Percentiles rank a stretch among this genome's conserved stretches.
phyloP scores from a whole-genome alignment of 2,113 vertebrate genomes.

The Ochotona princeps region DNA sequence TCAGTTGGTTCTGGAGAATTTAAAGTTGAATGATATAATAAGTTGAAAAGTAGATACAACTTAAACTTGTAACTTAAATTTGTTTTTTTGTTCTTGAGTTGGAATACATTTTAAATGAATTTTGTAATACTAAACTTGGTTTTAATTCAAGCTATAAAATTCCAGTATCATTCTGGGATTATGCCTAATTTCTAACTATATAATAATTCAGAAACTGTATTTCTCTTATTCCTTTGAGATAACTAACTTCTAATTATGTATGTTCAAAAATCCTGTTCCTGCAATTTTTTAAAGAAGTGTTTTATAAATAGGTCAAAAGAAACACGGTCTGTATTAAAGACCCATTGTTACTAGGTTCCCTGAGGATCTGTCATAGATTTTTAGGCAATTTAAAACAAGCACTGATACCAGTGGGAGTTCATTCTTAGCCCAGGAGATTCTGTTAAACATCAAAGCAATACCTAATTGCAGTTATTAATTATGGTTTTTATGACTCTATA shows the following conservation, averaged over 20 bases:
- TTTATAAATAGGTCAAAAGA: slow-evolving; percentile 73
- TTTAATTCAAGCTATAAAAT: slow-evolving; percentile 66
- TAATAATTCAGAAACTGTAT: slow-evolving; percentile 56
- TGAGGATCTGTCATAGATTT: slow-evolving; percentile 44
- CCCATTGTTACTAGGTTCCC: slow-evolving; percentile 18
- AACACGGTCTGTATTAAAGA: slow-evolving; percentile 37
- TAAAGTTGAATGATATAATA: slow-evolving; percentile 36
- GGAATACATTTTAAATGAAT: slow-evolving; percentile 25
- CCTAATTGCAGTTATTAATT: slow-evolving; percentile 60
- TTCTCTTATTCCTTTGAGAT: slow-evolving; percentile 44
- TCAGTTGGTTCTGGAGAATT: slow-evolving; percentile 29
- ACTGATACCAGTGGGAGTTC: slow-evolving; percentile 51
- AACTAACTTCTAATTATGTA: slow-evolving; percentile 63
- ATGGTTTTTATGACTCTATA: slow-evolving; percentile 55
- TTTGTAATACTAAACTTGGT: slow-evolving; percentile 47
- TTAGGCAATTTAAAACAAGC: slow-evolving; percentile 52
- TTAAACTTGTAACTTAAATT: slow-evolving; percentile 39
- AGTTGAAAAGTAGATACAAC: slow-evolving; percentile 38
- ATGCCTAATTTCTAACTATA: slow-evolving; percentile 54
- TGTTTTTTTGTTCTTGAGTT: slow-evolving; percentile 43
- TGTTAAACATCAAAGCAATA: slow-evolving; percentile 62
- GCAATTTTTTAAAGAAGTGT: slow-evolving; percentile 53
- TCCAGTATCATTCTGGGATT: slow-evolving; percentile 45
- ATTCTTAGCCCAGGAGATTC: slow-evolving; percentile 58
- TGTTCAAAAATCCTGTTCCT: slow-evolving; percentile 55